These are phyloP conservation scores for Garra rufa DNA, from an alignment of 2,113 vertebrate genomes.

Conservation along the genomic window DNA sequence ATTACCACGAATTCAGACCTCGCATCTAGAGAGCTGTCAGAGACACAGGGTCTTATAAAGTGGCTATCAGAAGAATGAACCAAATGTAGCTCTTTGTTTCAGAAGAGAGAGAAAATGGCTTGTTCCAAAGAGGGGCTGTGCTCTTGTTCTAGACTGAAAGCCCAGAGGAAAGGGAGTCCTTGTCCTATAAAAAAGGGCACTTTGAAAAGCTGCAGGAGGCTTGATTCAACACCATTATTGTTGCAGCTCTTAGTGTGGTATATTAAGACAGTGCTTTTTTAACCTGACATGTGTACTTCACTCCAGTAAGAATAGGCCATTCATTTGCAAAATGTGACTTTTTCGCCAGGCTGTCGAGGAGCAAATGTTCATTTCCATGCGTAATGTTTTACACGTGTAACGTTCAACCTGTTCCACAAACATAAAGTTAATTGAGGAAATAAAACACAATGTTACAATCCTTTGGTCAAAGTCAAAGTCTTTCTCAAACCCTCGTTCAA, in stretches of 20 bases:
- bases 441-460: neutral
- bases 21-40: conserved; percentile 46
- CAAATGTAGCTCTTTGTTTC: conserved; percentile 40
- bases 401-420: neutral
- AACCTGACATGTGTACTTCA: conserved; percentile 53
- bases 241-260: conserved; percentile 53
- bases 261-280: conserved; percentile 61
- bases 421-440: neutral
- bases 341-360: conserved; percentile 6
- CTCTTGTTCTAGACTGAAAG: conserved; percentile 73
- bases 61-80: conserved; percentile 46
- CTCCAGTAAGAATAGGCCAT: conserved; percentile 21
- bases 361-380: neutral
- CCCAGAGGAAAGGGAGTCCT: conserved; percentile 79
- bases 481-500: neutral
- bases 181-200: conserved; percentile 80
- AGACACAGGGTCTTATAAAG: conserved; percentile 41
- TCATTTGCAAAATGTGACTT: conserved; percentile 30
- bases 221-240: conserved; percentile 64
- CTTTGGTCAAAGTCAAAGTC: neutral
- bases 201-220: conserved; percentile 74
- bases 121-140: conserved; percentile 64
- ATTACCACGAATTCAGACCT: conserved; percentile 49
- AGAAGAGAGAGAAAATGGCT: conserved; percentile 52
- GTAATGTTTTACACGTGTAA: neutral